These are phyloP conservation scores for Anthoscopus minutus DNA, from an alignment of 2,113 vertebrate genomes.

Conservation along the genomic window DNA sequence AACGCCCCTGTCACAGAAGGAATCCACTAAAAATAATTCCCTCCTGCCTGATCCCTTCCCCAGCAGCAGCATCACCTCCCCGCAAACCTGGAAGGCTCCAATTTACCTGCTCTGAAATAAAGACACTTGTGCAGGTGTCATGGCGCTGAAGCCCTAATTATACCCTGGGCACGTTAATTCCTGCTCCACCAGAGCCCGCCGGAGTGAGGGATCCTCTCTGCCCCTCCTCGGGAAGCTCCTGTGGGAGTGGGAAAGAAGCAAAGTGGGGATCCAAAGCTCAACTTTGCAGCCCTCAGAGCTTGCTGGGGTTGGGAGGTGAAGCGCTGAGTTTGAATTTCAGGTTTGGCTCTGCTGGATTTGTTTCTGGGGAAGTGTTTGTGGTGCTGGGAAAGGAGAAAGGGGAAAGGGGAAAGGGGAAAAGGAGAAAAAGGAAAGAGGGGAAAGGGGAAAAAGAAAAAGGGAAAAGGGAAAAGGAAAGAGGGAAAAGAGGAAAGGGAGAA, in stretches of 20 bases:
- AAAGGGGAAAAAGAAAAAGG: not conserved
- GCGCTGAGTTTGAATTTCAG: not conserved
- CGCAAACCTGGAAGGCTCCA: conserved; percentile 65
- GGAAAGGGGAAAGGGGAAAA: rapidly evolving
- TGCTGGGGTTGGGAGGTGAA: not conserved
- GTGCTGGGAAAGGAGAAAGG: rapidly evolving
- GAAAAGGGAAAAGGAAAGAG: not conserved
- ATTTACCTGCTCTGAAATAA: conserved; percentile 76
- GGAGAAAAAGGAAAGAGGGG: not conserved
- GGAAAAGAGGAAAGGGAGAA: not conserved
- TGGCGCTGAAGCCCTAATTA: conserved; percentile 75
- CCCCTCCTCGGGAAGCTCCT: not conserved
- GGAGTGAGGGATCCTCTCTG: conserved; percentile 60
- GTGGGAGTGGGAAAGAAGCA: not conserved
- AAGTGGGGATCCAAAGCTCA: not conserved
- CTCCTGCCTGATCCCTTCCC: conserved; percentile 2
- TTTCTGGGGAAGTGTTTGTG: rapidly evolving
- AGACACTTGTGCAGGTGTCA: conserved; percentile 74
- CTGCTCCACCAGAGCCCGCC: conserved; percentile 5
- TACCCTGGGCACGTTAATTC: conserved; percentile 73
- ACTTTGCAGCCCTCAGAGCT: not conserved
- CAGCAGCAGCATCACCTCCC: not conserved
- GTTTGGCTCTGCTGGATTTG: not conserved
- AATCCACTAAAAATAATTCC: conserved; percentile 54
- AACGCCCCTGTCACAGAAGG: not conserved